Conservation (phyloP, 2,113 vertebrate species). For the Cnemophilus loriae region DNA sequence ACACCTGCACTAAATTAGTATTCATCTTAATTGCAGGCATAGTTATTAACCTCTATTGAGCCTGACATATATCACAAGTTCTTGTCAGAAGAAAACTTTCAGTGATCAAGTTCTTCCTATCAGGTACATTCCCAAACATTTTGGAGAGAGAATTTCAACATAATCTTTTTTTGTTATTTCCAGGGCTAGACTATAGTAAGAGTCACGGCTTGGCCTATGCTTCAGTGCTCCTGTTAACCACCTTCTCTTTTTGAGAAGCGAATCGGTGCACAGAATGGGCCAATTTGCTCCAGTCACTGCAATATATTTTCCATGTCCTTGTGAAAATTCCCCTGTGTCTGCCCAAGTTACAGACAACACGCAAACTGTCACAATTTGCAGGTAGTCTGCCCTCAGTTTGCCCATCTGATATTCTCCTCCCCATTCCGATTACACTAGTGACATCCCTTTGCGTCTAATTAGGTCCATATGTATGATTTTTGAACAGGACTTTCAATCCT, state of each 20-base stretch:
- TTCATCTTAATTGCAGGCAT: neutral
- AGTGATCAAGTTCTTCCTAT: neutral
- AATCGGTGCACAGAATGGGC: neutral
- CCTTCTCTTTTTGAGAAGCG: neutral
- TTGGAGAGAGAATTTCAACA: neutral
- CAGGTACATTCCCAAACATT: neutral
- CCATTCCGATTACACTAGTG: neutral
- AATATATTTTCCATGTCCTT: neutral
- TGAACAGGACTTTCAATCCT: neutral
- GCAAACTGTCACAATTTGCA: neutral
- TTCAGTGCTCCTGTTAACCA: neutral
- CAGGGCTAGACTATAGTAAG: neutral
- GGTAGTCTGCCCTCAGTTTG: neutral
- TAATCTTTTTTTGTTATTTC: neutral
- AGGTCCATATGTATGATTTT: accelerated
- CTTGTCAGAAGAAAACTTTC: neutral
- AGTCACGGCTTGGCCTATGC: neutral
- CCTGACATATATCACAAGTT: neutral
- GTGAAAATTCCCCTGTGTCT: neutral
- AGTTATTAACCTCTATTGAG: neutral
- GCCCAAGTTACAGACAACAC: neutral
- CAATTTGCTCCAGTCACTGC: neutral
- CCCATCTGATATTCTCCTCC: neutral
- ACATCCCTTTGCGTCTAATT: neutral
- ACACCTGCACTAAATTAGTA: neutral